Evolutionary conservation across 1,140 invertebrate species (phyloP), one percentile per base, ranked within the genome.

Genomic region (Lethrus apterus): DNA sequence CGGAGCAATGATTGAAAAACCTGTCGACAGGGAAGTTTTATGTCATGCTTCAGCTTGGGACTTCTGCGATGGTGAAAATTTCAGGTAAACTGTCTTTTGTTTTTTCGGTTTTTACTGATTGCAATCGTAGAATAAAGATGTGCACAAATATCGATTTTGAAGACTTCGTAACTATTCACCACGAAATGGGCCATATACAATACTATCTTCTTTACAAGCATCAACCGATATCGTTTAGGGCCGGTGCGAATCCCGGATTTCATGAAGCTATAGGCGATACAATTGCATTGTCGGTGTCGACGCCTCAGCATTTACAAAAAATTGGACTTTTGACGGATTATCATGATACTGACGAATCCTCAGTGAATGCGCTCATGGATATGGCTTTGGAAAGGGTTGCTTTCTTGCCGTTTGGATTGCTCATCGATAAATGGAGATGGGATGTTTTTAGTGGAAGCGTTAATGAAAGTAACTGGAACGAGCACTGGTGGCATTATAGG

Each of bases 1-100:
- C 5, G 52, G 40, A 1, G 47, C 75, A 0, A 71, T 80, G 2
- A 62, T 80, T 2, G 71, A 72, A 30, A 80, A 78, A 48, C 79
- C 79, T 0, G 62, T 73, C 47, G 83, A 87, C 61, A 67, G 79
- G 0, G 75, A 80, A 15, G 70, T 83, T 42, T 66, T 78, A 0
- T 84, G 88, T 58, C 86, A 90, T 52, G 83, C 86, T 0, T 84
- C 81, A 0, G 86, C 87, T 1, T 86, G 81, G 79, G 86, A 91
- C 61, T 81, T 91, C 49, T 88, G 69, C 54, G 77, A 86, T 56
- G 68, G 72, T 4, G 61, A 75, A 54, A 81, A 84, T 59, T 80
- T 77, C 51, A 73, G 76, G 75, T 77, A 48, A 51, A 18, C 5
- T 15, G 7, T 0, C 10, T 2, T 38, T 21, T 2, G 15, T n/a